phyloP scores from a whole-genome alignment of 2,888 invertebrate genomes.

The Pyrgus malvae region DNA sequence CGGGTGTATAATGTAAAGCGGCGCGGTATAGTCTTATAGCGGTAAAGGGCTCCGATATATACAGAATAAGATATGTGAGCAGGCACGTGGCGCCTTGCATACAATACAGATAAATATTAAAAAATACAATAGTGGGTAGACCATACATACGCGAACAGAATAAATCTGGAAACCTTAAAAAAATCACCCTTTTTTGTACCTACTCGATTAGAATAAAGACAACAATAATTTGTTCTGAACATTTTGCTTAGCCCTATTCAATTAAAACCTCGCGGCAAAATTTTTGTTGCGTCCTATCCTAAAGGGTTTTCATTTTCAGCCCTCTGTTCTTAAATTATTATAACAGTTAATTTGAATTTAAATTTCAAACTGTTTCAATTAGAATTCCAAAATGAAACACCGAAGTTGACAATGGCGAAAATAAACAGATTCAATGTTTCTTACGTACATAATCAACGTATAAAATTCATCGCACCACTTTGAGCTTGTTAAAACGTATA shows the following conservation, averaged over 20 bases:
- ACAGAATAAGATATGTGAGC: no score
- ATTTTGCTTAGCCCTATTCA: constrained; percentile 6
- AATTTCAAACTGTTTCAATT: constrained; percentile 22
- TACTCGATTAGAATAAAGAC: not conserved
- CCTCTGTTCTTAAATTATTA: constrained; percentile 8
- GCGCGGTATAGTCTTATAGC: no score
- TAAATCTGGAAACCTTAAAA: not conserved
- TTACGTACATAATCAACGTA: constrained; percentile 46
- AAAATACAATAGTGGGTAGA: no score
- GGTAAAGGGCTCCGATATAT: no score
- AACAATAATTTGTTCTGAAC: not conserved
- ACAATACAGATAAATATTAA: no score
- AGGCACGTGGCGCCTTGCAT: no score
- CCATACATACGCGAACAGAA: no score
- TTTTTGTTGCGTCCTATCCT: not conserved
- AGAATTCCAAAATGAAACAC: constrained; percentile 22
- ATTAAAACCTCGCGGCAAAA: constrained; percentile 2
- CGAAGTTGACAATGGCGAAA: constrained; percentile 24
- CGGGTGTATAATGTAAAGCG: no score
- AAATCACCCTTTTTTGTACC: not conserved
- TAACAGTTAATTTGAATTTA: constrained; percentile 21
- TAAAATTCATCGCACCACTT: constrained; percentile 62
- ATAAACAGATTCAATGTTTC: constrained; percentile 26
- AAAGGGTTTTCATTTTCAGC: constrained; percentile 11
- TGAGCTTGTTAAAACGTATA: constrained; percentile 53